Evolutionary conservation across 2,888 invertebrate species (phyloP).

Genomic region (Troides oblongomaculatus): DNA sequence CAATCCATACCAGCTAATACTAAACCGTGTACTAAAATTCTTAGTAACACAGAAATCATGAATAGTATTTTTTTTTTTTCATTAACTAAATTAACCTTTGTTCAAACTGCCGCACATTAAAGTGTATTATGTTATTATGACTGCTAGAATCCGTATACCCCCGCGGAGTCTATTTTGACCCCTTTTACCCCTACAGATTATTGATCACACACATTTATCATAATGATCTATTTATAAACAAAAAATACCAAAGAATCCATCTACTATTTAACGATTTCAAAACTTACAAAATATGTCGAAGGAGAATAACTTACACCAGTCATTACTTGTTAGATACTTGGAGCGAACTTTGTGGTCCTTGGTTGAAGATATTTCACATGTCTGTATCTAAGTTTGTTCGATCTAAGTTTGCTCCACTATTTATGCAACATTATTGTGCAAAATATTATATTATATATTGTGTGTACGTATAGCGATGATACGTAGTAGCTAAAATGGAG

Average conservation of each 20-base stretch:
- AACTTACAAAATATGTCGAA: no score
- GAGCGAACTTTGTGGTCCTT: not conserved
- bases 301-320: no score
- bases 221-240: not conserved
- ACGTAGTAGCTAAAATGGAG: not conserved
- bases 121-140: conserved; percentile 11
- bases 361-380: not conserved
- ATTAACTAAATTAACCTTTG: no score
- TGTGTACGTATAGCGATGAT: not conserved
- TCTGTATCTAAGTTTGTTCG: not conserved
- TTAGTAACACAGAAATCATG: no score
- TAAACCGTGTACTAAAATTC: no score
- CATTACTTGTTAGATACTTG: not conserved
- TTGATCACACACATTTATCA: not conserved
- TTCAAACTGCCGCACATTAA: not conserved
- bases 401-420: not conserved
- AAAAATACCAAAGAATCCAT: not conserved
- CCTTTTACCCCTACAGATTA: not conserved
- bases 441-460: not conserved
- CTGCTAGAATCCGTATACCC: conserved; percentile 1
- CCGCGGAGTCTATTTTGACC: not conserved
- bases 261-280: not conserved
- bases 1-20: no score
- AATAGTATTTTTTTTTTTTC: no score
- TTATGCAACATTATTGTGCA: not conserved